Evolutionary conservation across 30 jellyfish, hydroid and myxozoan species (phyloP).

Genomic region (Cassiopea xamachana): DNA sequence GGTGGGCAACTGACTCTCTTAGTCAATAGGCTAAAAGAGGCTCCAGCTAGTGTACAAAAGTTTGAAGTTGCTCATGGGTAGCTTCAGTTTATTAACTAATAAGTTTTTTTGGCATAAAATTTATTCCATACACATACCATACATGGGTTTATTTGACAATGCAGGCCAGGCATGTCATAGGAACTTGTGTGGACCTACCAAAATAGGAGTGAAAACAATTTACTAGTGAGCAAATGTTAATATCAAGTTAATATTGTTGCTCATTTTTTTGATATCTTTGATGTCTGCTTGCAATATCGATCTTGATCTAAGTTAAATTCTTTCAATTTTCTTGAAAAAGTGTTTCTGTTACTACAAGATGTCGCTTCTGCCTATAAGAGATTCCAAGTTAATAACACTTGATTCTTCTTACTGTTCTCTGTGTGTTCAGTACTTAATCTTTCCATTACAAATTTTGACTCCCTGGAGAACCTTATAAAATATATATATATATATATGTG

Average conservation of each 20-base stretch:
- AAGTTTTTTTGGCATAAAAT: no score
- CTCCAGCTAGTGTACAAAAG: no score
- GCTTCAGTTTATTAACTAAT: no score
- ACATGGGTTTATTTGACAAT: conserved; percentile 15
- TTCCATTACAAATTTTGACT: neutral
- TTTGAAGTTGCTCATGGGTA: no score
- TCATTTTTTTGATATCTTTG: neutral
- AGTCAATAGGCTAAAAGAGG: no score
- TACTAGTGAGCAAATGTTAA: neutral
- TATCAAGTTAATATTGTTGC: conserved; percentile 7
- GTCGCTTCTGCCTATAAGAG: conserved; percentile 35
- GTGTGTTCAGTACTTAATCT: conserved; percentile 7
- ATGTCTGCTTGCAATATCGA: conserved; percentile 1
- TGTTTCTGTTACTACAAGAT: conserved; percentile 1
- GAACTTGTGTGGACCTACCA: conserved; percentile 33
- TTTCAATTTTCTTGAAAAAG: conserved; percentile 34
- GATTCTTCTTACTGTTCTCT: conserved; percentile 1
- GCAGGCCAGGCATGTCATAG: conserved; percentile 35
- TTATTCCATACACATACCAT: neutral
- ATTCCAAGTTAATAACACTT: conserved; percentile 38
- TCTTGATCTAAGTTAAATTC: conserved; percentile 6
- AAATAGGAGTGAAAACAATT: neutral
- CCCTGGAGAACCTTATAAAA: no score
- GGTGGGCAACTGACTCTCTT: no score
- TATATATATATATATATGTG: no score